phyloP scores from a whole-genome alignment of 2,888 invertebrate genomes.

The Sipha maydis region DNA sequence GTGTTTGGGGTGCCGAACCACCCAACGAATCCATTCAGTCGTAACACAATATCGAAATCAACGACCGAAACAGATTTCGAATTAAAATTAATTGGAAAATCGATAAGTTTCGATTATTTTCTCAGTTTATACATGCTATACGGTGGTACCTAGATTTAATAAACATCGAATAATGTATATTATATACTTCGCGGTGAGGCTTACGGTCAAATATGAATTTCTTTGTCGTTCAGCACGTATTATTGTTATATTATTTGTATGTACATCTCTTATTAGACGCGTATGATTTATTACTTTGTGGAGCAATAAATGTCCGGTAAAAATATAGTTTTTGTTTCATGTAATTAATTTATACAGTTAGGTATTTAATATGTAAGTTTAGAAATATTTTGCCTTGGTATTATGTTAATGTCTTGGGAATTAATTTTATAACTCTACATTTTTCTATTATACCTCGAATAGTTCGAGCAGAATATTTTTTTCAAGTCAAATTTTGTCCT shows the following conservation, averaged over 20 bases:
- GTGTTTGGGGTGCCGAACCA: background rate
- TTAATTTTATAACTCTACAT: background rate
- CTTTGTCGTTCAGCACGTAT: background rate
- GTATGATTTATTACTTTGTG: background rate
- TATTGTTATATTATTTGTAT: too few relatives aligned
- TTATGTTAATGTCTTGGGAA: conserved; percentile 27
- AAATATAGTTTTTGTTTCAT: background rate
- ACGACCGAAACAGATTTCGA: conserved; percentile 18
- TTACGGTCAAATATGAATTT: background rate
- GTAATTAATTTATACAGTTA: conserved; percentile 31
- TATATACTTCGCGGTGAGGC: background rate
- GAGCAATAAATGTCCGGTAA: background rate
- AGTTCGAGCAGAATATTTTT: background rate
- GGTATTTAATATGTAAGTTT: background rate
- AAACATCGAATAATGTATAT: background rate
- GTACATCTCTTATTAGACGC: background rate
- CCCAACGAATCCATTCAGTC: background rate
- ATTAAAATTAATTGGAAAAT: conserved; percentile 12
- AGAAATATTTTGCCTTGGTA: background rate
- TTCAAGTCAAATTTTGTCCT: background rate
- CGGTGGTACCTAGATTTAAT: background rate
- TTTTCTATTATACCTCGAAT: background rate
- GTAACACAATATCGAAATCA: background rate
- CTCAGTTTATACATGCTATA: background rate
- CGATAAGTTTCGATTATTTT: background rate